Conservation (phyloP, 2,113 vertebrate species). For the Anser cygnoides region DNA sequence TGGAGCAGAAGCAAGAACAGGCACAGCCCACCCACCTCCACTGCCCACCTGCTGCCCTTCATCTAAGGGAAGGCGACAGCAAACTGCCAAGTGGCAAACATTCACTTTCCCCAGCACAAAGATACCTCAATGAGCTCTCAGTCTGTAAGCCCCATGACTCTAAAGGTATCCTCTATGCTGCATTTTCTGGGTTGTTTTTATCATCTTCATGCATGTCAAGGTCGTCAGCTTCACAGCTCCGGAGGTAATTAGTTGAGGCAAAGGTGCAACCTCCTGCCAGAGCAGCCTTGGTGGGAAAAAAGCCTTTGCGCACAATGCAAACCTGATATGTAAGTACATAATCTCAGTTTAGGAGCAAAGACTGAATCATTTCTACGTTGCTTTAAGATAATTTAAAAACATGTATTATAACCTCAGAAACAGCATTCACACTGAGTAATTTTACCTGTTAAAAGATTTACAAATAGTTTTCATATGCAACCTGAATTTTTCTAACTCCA, state of each 20-base stretch:
- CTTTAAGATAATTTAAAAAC: neutral
- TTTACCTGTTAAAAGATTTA: neutral
- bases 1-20: fast-evolving
- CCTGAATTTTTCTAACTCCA: neutral
- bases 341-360: neutral
- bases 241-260: neutral
- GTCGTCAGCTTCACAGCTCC: neutral
- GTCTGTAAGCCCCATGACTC: neutral
- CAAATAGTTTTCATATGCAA: neutral
- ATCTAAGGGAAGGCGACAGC: neutral
- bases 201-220: neutral
- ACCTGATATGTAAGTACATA: neutral
- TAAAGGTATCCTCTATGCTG: neutral
- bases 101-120: neutral
- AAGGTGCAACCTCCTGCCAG: neutral
- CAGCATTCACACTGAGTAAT: neutral
- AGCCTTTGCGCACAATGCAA: fast-evolving
- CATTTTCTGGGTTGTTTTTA: neutral
- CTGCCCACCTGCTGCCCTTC: neutral
- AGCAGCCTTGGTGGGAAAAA: neutral
- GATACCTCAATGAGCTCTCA: neutral
- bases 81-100: neutral
- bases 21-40: neutral
- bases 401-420: neutral
- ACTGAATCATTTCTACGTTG: neutral